phyloP scores from a whole-genome alignment of 2,888 invertebrate species.

The Galerucella nymphaeae region DNA sequence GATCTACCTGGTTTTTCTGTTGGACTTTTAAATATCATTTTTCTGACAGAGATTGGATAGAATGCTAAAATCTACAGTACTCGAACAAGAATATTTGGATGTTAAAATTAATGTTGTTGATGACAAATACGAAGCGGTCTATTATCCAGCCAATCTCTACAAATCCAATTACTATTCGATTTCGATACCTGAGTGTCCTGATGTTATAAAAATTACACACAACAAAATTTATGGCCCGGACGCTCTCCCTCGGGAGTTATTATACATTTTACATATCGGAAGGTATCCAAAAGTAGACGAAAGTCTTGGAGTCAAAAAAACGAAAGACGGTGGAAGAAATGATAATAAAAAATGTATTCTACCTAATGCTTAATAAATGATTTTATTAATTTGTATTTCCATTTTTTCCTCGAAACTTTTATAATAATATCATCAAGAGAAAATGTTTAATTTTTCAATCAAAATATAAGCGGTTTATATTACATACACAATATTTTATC shows the following conservation, averaged over 20 bases:
- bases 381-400: background rate
- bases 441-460: slow-evolving; percentile 19
- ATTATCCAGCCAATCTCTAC: slow-evolving; percentile 64
- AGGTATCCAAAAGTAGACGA: slow-evolving; percentile 56
- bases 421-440: no score
- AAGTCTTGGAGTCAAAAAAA: slow-evolving; percentile 26
- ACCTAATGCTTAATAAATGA: background rate
- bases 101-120: slow-evolving; percentile 64
- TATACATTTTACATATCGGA: slow-evolving; percentile 55
- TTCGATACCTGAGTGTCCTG: slow-evolving; percentile 63
- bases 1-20: background rate
- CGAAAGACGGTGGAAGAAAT: slow-evolving; percentile 4
- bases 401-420: background rate
- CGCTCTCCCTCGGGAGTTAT: slow-evolving; percentile 53
- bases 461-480: background rate
- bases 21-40: background rate
- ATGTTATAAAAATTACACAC: slow-evolving; percentile 58
- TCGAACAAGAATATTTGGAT: slow-evolving; percentile 64
- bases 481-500: slow-evolving; percentile 20
- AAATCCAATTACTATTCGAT: slow-evolving; percentile 70
- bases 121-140: slow-evolving; percentile 60
- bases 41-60: slow-evolving; percentile 61
- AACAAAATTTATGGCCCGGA: slow-evolving; percentile 53
- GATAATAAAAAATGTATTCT: background rate
- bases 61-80: slow-evolving; percentile 61